These are phyloP conservation scores for Okamejei kenojei DNA, from an alignment of 2,797 vertebrate genomes.

Conservation along the genomic window DNA sequence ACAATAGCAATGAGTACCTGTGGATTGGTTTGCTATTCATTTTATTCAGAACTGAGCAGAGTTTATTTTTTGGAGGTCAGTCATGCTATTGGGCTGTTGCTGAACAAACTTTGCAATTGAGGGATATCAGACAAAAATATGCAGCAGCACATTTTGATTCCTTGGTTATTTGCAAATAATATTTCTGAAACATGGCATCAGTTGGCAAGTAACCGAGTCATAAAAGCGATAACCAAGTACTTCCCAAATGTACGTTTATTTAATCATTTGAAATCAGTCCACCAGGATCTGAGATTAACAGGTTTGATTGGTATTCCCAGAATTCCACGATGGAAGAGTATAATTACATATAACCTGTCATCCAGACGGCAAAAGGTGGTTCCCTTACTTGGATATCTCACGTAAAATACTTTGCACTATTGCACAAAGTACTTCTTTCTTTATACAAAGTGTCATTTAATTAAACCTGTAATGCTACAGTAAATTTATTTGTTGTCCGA, in stretches of 20 bases:
- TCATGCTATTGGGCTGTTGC: background rate
- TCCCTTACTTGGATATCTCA: background rate
- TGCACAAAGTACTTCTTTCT: background rate
- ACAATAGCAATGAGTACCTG: background rate
- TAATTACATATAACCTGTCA: background rate
- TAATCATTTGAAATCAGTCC: background rate
- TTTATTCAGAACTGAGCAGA: background rate
- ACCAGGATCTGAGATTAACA: background rate
- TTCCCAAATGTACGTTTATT: background rate
- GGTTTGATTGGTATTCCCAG: background rate
- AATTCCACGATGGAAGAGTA: background rate
- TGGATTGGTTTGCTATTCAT: background rate
- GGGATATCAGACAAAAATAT: background rate
- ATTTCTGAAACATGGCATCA: background rate
- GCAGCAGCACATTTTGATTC: background rate
- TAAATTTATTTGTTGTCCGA: background rate
- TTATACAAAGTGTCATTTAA: background rate
- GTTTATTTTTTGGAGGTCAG: background rate
- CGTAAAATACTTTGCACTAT: background rate
- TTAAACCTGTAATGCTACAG: background rate
- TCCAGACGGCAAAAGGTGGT: background rate
- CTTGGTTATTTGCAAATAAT: background rate
- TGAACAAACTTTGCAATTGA: background rate
- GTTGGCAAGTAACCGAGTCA: background rate
- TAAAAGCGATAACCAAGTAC: background rate